phyloP scores from a whole-genome alignment of 1,140 invertebrate genomes.

The Ceratosolen solmsi region DNA sequence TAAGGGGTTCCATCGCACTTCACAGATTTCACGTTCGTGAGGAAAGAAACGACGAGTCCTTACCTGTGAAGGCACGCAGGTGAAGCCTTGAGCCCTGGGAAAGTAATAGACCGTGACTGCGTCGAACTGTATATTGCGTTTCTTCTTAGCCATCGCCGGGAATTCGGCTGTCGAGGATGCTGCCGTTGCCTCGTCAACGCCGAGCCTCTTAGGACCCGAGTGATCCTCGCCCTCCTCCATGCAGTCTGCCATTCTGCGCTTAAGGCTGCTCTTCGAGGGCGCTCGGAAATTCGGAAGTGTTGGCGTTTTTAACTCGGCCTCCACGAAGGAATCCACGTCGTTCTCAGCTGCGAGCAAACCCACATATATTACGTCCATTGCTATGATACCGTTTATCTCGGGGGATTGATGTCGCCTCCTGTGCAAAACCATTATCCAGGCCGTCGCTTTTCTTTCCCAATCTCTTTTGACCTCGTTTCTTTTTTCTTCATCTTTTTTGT shows the following conservation, averaged over 20 bases:
- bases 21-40: too few species aligned
- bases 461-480: not conserved
- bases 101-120: constrained; percentile 97
- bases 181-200: constrained; percentile 57
- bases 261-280: constrained; percentile 75
- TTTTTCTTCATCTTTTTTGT: too few species aligned
- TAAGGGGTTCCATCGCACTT: too few species aligned
- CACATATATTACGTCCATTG: not conserved
- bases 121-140: constrained; percentile 89
- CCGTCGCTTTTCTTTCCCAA: not conserved
- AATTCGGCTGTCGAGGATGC: not conserved
- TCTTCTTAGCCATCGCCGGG: constrained; percentile 74
- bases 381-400: not conserved
- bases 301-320: constrained; percentile 48
- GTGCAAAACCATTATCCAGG: not conserved
- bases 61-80: constrained; percentile 94
- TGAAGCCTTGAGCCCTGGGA: constrained; percentile 95
- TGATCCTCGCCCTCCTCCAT: constrained; percentile 67
- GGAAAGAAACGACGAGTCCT: constrained; percentile 16
- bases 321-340: constrained; percentile 1
- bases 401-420: not conserved
- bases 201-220: constrained; percentile 71
- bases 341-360: not conserved
- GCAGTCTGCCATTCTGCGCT: constrained; percentile 71
- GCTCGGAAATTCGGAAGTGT: constrained; percentile 56